Evolutionary conservation across 1,140 invertebrate species (phyloP).

Genomic region (Glossosoma conforme): DNA sequence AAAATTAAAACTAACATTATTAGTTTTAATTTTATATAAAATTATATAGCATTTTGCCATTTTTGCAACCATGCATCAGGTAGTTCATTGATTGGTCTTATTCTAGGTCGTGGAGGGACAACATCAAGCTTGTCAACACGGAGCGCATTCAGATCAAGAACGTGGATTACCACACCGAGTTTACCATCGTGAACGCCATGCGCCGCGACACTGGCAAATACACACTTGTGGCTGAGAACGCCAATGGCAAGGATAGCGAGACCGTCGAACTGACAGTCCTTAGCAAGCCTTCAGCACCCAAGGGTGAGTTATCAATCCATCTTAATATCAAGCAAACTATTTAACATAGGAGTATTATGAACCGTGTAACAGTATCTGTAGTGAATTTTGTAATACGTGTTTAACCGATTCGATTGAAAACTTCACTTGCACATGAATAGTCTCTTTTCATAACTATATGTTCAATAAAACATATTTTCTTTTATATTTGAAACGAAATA

Average conservation of each 20-base stretch:
- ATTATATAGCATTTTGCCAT: too few species aligned
- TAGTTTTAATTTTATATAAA: too few species aligned
- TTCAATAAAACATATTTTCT: neutral
- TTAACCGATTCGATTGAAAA: too few species aligned
- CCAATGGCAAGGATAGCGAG: constrained; percentile 82
- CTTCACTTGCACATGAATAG: too few species aligned
- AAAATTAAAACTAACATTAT: too few species aligned
- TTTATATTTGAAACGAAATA: too few species aligned
- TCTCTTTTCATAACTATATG: too few species aligned
- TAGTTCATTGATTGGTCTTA: too few species aligned
- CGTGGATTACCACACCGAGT: constrained; percentile 86
- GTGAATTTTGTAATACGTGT: too few species aligned
- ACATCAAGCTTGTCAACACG: constrained; percentile 72
- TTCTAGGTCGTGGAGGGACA: constrained; percentile 66
- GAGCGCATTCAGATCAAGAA: constrained; percentile 88
- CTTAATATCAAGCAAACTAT: neutral
- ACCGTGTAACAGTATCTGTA: too few species aligned
- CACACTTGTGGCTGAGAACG: constrained; percentile 83
- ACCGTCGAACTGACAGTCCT: constrained; percentile 89
- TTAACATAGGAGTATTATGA: too few species aligned
- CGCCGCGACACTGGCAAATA: constrained; percentile 90
- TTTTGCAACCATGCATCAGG: too few species aligned
- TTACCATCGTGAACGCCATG: constrained; percentile 74
- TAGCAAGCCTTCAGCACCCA: constrained; percentile 77
- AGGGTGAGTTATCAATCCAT: constrained; percentile 46